A percentile compares a stretch with the other conserved stretches of the same genome.
phyloP scores from a whole-genome alignment of 2,797 vertebrate genomes.

The Lophotriccus pileatus region DNA sequence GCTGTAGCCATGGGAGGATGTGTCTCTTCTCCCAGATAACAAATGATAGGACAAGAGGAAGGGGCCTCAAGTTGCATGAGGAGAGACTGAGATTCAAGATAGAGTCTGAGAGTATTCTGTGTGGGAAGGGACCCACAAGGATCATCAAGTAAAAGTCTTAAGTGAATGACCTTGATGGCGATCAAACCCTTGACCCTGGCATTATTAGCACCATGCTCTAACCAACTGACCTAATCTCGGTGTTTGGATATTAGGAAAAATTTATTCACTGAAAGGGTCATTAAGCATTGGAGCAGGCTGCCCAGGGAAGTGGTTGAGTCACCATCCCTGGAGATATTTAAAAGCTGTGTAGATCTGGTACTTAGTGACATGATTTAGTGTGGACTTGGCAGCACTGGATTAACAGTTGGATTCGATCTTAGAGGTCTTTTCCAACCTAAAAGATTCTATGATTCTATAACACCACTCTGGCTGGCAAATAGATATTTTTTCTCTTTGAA shows the following conservation, averaged over 20 bases:
- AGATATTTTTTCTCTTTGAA: background rate
- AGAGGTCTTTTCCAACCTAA: background rate
- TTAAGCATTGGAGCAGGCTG: background rate
- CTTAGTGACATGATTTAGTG: background rate
- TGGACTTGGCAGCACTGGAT: background rate
- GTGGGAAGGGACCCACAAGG: background rate
- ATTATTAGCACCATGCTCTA: background rate
- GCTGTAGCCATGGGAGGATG: background rate
- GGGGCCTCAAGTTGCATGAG: too few relatives aligned
- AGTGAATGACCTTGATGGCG: too few relatives aligned
- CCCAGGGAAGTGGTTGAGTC: background rate
- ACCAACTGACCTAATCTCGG: background rate
- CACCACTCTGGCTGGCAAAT: background rate
- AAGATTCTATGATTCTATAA: background rate
- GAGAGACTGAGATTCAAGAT: background rate
- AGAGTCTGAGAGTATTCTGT: background rate
- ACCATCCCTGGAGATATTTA: background rate
- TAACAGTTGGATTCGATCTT: background rate
- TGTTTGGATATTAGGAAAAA: background rate
- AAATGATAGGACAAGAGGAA: background rate
- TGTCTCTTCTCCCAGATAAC: background rate
- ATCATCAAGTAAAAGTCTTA: background rate
- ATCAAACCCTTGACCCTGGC: background rate
- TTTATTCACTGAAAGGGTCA: background rate
- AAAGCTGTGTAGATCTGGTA: background rate